These are phyloP conservation scores for Adelges cooleyi DNA, from an alignment of 1,140 invertebrate genomes.

Conservation along the genomic window DNA sequence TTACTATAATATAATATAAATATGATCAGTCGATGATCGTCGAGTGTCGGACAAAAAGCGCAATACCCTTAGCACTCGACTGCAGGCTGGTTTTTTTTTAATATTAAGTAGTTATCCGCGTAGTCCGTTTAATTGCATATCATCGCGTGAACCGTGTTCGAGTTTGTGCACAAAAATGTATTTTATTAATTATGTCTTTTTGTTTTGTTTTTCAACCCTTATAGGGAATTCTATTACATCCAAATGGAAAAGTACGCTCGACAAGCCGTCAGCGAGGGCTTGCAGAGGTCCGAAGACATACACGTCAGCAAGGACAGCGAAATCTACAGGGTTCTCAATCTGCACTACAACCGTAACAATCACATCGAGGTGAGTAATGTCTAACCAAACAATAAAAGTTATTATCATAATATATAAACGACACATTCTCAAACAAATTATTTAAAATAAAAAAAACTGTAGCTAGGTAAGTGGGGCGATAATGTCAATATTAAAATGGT, in stretches of 20 bases:
- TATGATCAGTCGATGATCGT: too few species aligned
- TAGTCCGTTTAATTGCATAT: too few species aligned
- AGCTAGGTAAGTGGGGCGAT: too few species aligned
- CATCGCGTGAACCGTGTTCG: too few species aligned
- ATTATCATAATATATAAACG: background rate
- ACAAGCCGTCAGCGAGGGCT: constrained; percentile 91
- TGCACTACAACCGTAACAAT: constrained; percentile 99
- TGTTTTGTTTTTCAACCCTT: constrained; percentile 37
- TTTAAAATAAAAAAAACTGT: too few species aligned
- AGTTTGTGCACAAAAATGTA: background rate
- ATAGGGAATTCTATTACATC: constrained; percentile 99
- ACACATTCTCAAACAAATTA: background rate
- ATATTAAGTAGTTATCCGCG: too few species aligned
- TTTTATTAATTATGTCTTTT: background rate
- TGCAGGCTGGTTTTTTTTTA: too few species aligned
- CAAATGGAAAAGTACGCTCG: constrained; percentile 99
- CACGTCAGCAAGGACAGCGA: constrained; percentile 90
- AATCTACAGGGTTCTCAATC: constrained; percentile 92
- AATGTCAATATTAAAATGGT: background rate
- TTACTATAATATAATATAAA: too few species aligned
- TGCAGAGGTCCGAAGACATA: constrained; percentile 84
- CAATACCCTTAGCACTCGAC: too few species aligned
- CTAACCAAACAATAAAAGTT: background rate
- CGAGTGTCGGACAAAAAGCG: too few species aligned
- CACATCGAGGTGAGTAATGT: constrained; percentile 89